Base-by-base conservation (phyloP, 2,888 invertebrate genomes). In the Coremacera marginata region DNA sequence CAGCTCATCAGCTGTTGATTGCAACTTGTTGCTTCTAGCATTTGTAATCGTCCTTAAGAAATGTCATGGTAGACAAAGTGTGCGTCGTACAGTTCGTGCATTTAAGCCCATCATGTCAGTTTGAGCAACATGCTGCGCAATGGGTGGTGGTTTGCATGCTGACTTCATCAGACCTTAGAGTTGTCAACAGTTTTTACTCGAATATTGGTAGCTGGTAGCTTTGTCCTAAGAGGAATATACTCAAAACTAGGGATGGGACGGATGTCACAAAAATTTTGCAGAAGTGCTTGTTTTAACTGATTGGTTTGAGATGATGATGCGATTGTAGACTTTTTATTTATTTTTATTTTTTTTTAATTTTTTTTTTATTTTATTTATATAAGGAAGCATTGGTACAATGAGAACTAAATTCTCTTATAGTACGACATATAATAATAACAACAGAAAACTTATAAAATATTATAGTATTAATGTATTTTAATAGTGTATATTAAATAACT, bases 61-160 rank as follows among this genome's bases (percentile, higher is more conserved):
- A 25, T n/a, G 60, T 55, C 25, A 8, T 65, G 51, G 27, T n/a
- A 4, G 14, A 16, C 27, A 63, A n/a, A n/a, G n/a, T 52, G n/a
- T 9, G 16, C 52, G 22, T 31, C 27, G 25, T 14, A 9, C 60
- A 25, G 3, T 25, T 25, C 25, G 4, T 25, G 22, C 60, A 19
- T 25, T 60, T 62, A 22, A 62, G 16, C 27, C 31, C 27, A 31
- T 62, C 9, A 25, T 57, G 19, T 27, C 9, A 5, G 37, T 0
- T 9, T 37, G 49, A 14, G 19, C 16, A 11, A 14, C 27, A 19
- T 16, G 22, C 22, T 52, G 16, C 70, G 14, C 49, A 51, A 51
- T 52, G 5, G 68, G 68, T 14, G 75, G 70, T 71, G 37, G 11
- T 11, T n/a, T 62, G 25, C 75, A 75, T 31, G 75, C 75, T 75